Evolutionary conservation across 2,113 vertebrate genomes (phyloP).

Genomic region (Phaethon lepturus): DNA sequence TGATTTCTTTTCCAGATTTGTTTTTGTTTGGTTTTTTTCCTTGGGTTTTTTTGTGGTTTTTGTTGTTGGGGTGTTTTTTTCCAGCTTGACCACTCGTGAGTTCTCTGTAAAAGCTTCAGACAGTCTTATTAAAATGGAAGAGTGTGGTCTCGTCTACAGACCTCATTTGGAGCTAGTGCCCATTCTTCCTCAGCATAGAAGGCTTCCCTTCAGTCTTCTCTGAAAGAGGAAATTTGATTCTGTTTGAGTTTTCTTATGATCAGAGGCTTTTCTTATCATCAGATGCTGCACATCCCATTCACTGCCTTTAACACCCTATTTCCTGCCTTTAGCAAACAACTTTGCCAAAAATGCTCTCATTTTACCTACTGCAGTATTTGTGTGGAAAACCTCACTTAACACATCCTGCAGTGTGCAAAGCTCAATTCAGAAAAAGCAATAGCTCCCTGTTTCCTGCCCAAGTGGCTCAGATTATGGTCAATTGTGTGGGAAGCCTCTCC

Average conservation of each 20-base stretch:
- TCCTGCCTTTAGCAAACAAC: neutral
- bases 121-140: neutral
- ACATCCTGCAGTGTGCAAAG: neutral
- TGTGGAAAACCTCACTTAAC: slow-evolving; percentile 1
- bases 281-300: neutral
- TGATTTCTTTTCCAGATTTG: neutral
- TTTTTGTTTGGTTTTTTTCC: neutral
- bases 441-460: neutral
- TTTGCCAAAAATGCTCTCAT: neutral
- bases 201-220: neutral
- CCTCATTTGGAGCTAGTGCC: neutral
- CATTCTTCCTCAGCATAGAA: neutral
- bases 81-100: neutral
- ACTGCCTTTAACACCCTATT: neutral
- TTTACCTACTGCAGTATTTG: neutral
- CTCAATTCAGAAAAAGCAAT: neutral
- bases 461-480: neutral
- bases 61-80: neutral
- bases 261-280: neutral
- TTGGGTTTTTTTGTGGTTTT: neutral
- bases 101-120: neutral
- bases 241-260: neutral
- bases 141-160: neutral
- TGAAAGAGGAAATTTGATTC: neutral
- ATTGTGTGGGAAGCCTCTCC: neutral